Conservation (phyloP, 2,888 invertebrate genomes). For the Andrena marginata region DNA sequence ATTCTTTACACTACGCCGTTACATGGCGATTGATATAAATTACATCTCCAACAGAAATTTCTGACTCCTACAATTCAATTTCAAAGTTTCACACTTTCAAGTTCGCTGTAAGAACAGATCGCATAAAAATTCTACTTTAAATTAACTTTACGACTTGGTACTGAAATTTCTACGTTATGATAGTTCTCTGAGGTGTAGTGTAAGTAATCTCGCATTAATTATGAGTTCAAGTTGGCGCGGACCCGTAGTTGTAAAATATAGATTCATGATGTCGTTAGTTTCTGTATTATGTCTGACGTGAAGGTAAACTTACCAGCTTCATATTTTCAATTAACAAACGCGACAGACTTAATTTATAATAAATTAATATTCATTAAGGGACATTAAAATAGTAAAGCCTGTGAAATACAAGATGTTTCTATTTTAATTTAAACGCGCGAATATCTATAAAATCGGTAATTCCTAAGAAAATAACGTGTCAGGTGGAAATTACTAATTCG, state of each 20-base stretch:
- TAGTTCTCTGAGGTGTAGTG: not conserved
- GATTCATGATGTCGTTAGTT: constrained; percentile 5
- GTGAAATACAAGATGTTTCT: too few species aligned
- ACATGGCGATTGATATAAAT: too few species aligned
- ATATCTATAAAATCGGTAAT: too few species aligned
- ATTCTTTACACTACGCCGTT: too few species aligned
- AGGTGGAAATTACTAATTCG: too few species aligned
- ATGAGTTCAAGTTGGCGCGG: not conserved
- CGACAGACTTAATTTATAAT: not conserved
- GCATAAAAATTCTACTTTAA: not conserved
- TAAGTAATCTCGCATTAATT: constrained; percentile 20
- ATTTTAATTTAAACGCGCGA: too few species aligned
- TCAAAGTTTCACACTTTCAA: too few species aligned
- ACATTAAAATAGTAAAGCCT: too few species aligned
- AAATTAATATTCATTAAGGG: not conserved
- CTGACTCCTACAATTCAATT: too few species aligned
- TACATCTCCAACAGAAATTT: too few species aligned
- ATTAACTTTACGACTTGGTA: not conserved
- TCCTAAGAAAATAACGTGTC: too few species aligned
- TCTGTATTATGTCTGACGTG: not conserved
- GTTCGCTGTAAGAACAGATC: not conserved
- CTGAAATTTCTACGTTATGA: constrained; percentile 15
- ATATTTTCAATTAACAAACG: not conserved
- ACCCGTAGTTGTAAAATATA: constrained; percentile 20
- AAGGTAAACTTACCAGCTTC: not conserved